These are phyloP conservation scores for Drepana falcataria DNA, from an alignment of 2,888 invertebrate species.

Conservation along the genomic window DNA sequence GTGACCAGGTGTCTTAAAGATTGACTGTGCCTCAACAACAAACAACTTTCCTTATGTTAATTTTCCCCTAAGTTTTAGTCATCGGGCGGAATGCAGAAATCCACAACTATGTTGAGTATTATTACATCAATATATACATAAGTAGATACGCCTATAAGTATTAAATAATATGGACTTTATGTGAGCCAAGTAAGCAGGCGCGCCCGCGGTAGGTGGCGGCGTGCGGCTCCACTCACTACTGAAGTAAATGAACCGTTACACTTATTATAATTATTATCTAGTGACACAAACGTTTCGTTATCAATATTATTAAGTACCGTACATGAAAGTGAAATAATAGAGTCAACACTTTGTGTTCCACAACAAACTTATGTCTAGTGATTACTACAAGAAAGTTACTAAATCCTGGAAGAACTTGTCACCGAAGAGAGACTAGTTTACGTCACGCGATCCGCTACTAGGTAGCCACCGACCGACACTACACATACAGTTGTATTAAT, in stretches of 20 bases:
- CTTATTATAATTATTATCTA: constrained; percentile 53
- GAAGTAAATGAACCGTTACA: constrained; percentile 50
- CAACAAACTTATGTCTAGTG: constrained; percentile 35
- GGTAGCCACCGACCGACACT: constrained; percentile 28
- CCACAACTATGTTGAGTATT: constrained; percentile 79
- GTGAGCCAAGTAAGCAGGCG: constrained; percentile 56
- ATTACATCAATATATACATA: constrained; percentile 75
- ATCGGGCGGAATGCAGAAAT: constrained; percentile 80
- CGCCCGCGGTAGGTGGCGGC: constrained; percentile 34
- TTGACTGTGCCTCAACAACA: constrained; percentile 47
- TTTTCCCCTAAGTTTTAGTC: constrained; percentile 74
- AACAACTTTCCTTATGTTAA: constrained; percentile 61
- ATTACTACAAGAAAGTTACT: constrained; percentile 45
- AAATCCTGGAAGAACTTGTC: constrained; percentile 55
- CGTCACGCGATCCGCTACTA: constrained; percentile 35
- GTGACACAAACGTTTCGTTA: constrained; percentile 63
- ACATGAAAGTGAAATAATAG: constrained; percentile 37
- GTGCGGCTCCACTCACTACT: constrained; percentile 48
- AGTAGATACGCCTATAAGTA: constrained; percentile 67
- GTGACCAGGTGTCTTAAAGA: constrained; percentile 45
- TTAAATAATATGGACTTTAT: constrained; percentile 62
- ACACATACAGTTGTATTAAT: not conserved
- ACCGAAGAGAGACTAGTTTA: constrained; percentile 55
- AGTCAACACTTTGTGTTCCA: constrained; percentile 65
- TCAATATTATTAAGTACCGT: constrained; percentile 66